Evolutionary conservation across 1,140 invertebrate genomes (phyloP).

Genomic region (Sycobia sp.): DNA sequence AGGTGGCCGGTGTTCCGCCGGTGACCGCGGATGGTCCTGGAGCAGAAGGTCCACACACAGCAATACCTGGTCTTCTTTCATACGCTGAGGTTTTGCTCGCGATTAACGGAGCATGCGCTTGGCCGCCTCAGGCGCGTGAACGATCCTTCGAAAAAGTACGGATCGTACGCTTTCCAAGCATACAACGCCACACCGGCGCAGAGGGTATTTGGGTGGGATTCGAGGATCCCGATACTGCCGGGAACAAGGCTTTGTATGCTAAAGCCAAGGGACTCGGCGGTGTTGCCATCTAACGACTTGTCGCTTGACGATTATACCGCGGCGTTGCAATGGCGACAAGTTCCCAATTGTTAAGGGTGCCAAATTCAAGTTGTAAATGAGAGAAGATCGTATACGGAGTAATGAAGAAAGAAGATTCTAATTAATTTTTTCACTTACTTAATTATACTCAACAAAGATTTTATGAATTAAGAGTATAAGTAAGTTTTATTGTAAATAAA

Average conservation of each 20-base stretch:
- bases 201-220: conserved; percentile 88
- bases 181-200: conserved; percentile 70
- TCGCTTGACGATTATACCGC: conserved; percentile 84
- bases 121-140: conserved; percentile 71
- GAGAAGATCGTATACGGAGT: too few relatives aligned
- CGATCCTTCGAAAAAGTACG: conserved; percentile 78
- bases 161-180: conserved; percentile 75
- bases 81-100: conserved; percentile 82
- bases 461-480: too few relatives aligned
- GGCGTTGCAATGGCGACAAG: conserved; percentile 80
- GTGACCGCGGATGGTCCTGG: conserved; percentile 68
- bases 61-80: conserved; percentile 74
- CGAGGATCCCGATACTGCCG: conserved; percentile 85
- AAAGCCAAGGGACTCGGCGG: conserved; percentile 79
- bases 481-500: too few relatives aligned
- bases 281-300: conserved; percentile 78
- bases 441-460: too few relatives aligned
- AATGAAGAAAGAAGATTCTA: too few relatives aligned
- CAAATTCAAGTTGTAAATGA: conserved; percentile 63
- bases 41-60: conserved; percentile 73
- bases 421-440: too few relatives aligned
- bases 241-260: conserved; percentile 79
- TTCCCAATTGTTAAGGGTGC: conserved; percentile 73
- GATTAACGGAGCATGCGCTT: conserved; percentile 70
- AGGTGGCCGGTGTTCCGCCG: conserved; percentile 77